Percentiles rank a stretch among this genome's conserved stretches.
Evolutionary conservation across 2,113 vertebrate genomes (phyloP).

Genomic region (Silurus glanis): DNA sequence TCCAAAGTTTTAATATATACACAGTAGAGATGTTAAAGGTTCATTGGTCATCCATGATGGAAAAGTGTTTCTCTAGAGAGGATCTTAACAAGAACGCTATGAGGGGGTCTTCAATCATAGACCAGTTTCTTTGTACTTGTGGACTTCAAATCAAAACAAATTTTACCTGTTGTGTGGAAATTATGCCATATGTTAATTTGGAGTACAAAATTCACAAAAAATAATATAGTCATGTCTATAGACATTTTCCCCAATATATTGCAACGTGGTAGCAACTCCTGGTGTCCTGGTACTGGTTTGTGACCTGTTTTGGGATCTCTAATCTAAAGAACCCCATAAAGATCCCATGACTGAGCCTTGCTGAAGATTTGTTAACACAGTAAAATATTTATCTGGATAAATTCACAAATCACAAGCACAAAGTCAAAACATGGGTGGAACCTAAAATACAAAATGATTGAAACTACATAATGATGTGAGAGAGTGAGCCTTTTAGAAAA

Average conservation of each 20-base stretch:
- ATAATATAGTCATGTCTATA: too few species aligned
- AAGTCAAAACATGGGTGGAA: neutral
- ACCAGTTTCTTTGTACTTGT: too few species aligned
- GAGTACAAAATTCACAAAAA: too few species aligned
- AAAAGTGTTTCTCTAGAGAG: neutral
- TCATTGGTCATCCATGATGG: neutral
- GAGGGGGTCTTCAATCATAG: too few species aligned
- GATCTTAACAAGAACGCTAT: neutral
- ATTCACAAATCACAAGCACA: neutral
- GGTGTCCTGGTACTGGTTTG: too few species aligned
- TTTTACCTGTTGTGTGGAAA: too few species aligned
- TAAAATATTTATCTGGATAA: neutral
- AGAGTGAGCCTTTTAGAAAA: neutral
- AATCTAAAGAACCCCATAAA: neutral
- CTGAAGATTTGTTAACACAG: neutral
- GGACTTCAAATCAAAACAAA: too few species aligned
- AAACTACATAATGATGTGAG: neutral
- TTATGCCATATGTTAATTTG: too few species aligned
- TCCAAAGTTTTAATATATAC: neutral
- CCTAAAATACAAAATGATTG: neutral
- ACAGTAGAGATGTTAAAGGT: neutral
- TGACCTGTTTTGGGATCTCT: too few species aligned
- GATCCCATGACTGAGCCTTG: neutral
- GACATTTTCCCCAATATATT: too few species aligned
- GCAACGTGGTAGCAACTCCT: too few species aligned